Percentiles rank a stretch among this genome's conserved stretches.
Conservation (phyloP, 2,888 invertebrate species). For the Acrobasis consociella region DNA sequence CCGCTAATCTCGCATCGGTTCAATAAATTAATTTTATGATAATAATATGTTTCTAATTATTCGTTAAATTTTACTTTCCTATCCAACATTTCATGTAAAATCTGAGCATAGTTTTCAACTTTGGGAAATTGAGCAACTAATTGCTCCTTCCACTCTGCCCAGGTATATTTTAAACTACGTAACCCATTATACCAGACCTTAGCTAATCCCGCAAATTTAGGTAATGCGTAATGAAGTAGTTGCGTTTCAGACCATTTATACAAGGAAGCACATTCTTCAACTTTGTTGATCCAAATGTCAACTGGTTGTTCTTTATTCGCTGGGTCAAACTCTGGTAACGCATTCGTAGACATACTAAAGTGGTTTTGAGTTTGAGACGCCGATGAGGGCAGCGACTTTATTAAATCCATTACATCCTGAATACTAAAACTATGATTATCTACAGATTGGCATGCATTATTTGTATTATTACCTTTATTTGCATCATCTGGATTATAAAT, state of each 20-base stretch:
- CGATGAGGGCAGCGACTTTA: too few relatives aligned
- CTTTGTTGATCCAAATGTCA: too few relatives aligned
- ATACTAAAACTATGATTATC: too few relatives aligned
- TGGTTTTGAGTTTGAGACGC: too few relatives aligned
- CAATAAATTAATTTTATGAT: slow-evolving; percentile 29
- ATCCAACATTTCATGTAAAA: slow-evolving; percentile 31
- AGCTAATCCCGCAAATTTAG: slow-evolving; percentile 23
- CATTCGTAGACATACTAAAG: too few relatives aligned
- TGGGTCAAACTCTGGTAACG: slow-evolving; percentile 22
- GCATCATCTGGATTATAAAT: too few relatives aligned
- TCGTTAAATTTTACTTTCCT: slow-evolving; percentile 25
- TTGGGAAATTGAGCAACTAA: slow-evolving; percentile 25
- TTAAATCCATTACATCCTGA: too few relatives aligned
- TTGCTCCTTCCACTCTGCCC: slow-evolving; percentile 26
- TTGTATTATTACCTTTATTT: too few relatives aligned
- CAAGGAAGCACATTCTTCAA: too few relatives aligned
- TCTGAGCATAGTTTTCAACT: slow-evolving; percentile 28
- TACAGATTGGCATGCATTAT: too few relatives aligned
- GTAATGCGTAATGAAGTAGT: slow-evolving; percentile 24
- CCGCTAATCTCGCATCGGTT: slow-evolving; percentile 14
- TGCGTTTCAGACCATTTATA: too few relatives aligned
- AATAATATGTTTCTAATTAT: slow-evolving; percentile 32
- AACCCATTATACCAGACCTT: slow-evolving; percentile 28
- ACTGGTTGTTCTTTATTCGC: slow-evolving; percentile 5
- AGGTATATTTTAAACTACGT: slow-evolving; percentile 22